A percentile compares a stretch with the other conserved stretches of the same genome.
phyloP scores from a whole-genome alignment of 2,888 invertebrate genomes.

The Brachyptera putata region DNA sequence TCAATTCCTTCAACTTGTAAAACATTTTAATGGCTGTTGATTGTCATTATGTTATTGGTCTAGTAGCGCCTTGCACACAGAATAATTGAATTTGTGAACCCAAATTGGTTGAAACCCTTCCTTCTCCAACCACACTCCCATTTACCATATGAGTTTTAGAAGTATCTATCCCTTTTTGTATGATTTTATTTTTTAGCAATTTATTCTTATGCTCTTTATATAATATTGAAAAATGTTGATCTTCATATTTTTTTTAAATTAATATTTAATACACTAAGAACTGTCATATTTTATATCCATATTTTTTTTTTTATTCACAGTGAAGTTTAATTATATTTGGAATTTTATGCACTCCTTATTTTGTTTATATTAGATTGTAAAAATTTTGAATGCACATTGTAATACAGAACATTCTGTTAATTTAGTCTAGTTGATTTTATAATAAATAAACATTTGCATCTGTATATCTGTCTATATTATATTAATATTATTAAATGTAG shows the following conservation, averaged over 20 bases:
- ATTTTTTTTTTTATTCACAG: neutral
- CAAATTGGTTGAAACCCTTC: no score
- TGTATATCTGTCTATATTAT: neutral
- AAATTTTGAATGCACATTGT: neutral
- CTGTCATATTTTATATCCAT: neutral
- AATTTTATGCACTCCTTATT: no score
- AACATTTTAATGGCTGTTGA: slow-evolving; percentile 2
- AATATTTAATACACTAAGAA: neutral
- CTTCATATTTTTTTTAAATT: neutral
- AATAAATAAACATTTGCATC: neutral
- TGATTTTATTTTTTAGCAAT: neutral
- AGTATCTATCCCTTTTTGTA: neutral
- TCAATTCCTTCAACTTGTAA: slow-evolving; percentile 7
- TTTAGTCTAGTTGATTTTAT: no score
- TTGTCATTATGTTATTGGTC: no score
- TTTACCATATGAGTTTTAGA: neutral
- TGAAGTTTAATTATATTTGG: no score
- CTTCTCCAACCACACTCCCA: no score
- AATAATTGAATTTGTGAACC: no score
- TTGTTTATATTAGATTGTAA: no score
- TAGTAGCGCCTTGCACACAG: no score
- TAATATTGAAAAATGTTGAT: neutral
- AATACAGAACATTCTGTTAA: no score
- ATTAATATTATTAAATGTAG: neutral
- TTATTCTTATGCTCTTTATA: neutral